A percentile compares a stretch with the other conserved stretches of the same genome.
phyloP scores from a whole-genome alignment of 2,113 vertebrate species.

The Saguinus midas region DNA sequence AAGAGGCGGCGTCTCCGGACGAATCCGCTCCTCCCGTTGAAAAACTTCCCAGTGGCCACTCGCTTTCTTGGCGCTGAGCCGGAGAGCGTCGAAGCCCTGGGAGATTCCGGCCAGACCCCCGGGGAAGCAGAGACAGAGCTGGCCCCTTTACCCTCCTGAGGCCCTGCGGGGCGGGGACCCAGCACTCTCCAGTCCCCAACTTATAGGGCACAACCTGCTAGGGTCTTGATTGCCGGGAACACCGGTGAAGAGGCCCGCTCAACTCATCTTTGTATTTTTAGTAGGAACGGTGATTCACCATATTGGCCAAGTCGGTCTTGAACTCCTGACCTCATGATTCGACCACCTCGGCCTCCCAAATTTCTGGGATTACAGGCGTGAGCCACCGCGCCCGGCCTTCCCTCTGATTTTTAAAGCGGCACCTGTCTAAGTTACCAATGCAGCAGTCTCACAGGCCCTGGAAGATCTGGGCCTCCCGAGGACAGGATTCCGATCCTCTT shows the following conservation, averaged over 20 bases:
- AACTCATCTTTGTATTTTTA: no score
- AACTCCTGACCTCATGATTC: no score
- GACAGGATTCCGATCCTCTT: not conserved
- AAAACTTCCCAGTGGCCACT: accelerated
- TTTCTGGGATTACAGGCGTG: no score
- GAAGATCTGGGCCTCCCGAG: not conserved
- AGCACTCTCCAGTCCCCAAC: not conserved
- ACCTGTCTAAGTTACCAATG: not conserved
- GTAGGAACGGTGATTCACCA: no score
- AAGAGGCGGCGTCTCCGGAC: accelerated
- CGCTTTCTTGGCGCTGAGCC: not conserved
- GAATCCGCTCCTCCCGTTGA: accelerated
- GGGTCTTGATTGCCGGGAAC: not conserved
- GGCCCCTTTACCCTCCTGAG: accelerated
- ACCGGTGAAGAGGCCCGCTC: no score
- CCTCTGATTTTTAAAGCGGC: no score
- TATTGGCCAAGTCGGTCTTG: no score
- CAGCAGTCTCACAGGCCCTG: no score
- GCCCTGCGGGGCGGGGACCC: no score
- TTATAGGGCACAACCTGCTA: not conserved
- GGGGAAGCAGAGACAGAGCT: not conserved
- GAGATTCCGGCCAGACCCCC: accelerated
- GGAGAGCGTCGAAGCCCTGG: not conserved
- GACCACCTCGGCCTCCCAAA: no score
- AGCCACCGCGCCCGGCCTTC: no score